Evolutionary conservation across 23 tunicate genomes (phyloP), one percentile per base, ranked within the genome.

Genomic region (Aplidium turbinatum): DNA sequence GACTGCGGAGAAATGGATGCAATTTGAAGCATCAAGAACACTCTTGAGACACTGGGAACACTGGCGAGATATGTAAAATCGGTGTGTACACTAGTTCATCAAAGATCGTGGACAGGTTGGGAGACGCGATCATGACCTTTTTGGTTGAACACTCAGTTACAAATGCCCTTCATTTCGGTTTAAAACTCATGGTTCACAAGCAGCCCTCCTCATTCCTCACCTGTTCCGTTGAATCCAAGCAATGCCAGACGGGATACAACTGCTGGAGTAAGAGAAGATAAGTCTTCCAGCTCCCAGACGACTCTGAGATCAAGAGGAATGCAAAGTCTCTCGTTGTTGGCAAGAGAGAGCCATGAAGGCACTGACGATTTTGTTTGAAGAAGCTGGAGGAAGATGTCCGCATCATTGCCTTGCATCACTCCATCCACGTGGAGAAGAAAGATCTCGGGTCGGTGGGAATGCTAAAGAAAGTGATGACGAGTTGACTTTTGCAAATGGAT

Each of bases 391-490:
- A 75, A 75, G 51, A 91, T 72, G 47, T 79, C 87, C 0, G 85
- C 58, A 56, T 91, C 82, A 5, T 82, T 82, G 0, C 74, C 33
- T 19, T 77, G 39, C 70, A 89, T 39, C 51, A 23, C 30, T 29
- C 96, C 96, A 52, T 88, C 96, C 50, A 88, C 75, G 48, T 88
- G 96, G 30, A 88, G 82, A 27, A 88, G 48, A 47, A 73, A 57
- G 45, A 71, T 34, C 36, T 42, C 31, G n/a, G 68, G 86, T 20
- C 63, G 78, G 5, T 16, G 20, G 9, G 72, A 50, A 65, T 65
- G 72, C 72, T 65, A 27, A 65, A 9, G 50, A 42, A 42, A 16
- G 16, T 42, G n/a, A n/a, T n/a, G n/a, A n/a, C n/a, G n/a, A n/a
- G n/a, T n/a, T n/a, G n/a, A n/a, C n/a, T n/a, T n/a, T n/a, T n/a